Percentiles rank a stretch among this genome's conserved stretches.
Conservation (phyloP, 1,140 invertebrate species). For the Drosophila tristis region DNA sequence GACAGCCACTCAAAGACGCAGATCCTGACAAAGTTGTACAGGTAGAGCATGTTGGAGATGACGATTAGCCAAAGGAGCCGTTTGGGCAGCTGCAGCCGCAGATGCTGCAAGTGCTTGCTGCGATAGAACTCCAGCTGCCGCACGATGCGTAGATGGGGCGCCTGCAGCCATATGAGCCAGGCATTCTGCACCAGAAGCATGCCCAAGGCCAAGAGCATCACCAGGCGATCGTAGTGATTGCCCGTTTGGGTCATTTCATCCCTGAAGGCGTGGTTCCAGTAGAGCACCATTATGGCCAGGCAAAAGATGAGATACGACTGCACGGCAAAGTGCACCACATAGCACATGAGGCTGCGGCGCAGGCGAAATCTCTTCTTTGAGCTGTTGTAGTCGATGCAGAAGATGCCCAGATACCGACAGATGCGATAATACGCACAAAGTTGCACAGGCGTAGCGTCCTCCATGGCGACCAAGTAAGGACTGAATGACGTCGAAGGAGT, state of each 20-base stretch:
- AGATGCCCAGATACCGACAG: slow-evolving; percentile 64
- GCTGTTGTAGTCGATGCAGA: slow-evolving; percentile 64
- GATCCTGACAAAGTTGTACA: slow-evolving; percentile 37
- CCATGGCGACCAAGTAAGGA: slow-evolving; percentile 23
- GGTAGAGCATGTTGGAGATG: slow-evolving; percentile 42
- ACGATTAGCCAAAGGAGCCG: slow-evolving; percentile 45
- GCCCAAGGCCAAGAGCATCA: slow-evolving; percentile 47
- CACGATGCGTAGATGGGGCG: slow-evolving; percentile 54
- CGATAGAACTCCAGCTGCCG: slow-evolving; percentile 49
- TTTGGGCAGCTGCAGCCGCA: slow-evolving; percentile 26
- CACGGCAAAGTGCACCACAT: slow-evolving; percentile 47
- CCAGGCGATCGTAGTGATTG: slow-evolving; percentile 63
- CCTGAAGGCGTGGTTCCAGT: slow-evolving; percentile 48
- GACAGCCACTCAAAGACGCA: slow-evolving; percentile 39
- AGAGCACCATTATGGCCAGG: slow-evolving; percentile 40
- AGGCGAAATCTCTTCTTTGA: slow-evolving; percentile 26
- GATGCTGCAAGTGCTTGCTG: slow-evolving; percentile 28
- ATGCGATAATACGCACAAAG: slow-evolving; percentile 56
- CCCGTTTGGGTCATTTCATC: slow-evolving; percentile 55
- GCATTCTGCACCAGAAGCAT: slow-evolving; percentile 65
- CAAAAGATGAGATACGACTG: slow-evolving; percentile 51
- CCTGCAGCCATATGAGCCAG: slow-evolving; percentile 63
- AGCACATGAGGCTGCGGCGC: slow-evolving; percentile 58
- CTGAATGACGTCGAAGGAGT: slow-evolving; percentile 1
- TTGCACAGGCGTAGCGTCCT: slow-evolving; percentile 34